Percentiles rank a stretch among this genome's conserved stretches.
phyloP scores from a whole-genome alignment of 1,140 invertebrate genomes.

The Scaptomyza pallida region DNA sequence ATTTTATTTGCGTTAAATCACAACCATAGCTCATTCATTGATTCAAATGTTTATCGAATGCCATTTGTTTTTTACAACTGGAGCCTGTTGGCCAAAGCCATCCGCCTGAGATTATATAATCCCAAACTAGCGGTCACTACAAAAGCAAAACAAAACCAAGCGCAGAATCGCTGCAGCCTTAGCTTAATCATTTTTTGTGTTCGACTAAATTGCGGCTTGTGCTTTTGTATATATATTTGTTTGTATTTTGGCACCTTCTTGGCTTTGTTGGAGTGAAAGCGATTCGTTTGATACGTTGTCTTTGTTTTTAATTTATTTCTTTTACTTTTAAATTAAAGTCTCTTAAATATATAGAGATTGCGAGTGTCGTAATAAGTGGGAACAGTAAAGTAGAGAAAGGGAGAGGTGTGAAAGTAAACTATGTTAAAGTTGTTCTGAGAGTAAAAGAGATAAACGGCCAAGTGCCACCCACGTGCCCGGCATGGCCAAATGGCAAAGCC shows the following conservation, averaged over 20 bases:
- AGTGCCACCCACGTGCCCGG: constrained; percentile 65
- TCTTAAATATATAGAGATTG: constrained; percentile 19
- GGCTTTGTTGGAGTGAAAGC: constrained; percentile 61
- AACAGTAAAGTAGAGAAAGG: neutral
- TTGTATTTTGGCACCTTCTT: constrained; percentile 68
- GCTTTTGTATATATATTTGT: constrained; percentile 28
- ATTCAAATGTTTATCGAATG: constrained; percentile 16
- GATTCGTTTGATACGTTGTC: constrained; percentile 10
- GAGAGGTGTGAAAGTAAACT: constrained; percentile 22
- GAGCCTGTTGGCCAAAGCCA: neutral
- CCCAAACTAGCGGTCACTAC: constrained; percentile 12
- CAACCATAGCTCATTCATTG: constrained; percentile 22
- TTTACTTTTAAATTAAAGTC: constrained; percentile 66
- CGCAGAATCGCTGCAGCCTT: constrained; percentile 12
- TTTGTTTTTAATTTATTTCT: too few species aligned
- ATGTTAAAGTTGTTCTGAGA: constrained; percentile 50
- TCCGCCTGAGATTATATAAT: constrained; percentile 34
- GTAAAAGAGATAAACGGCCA: constrained; percentile 10
- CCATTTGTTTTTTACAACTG: constrained; percentile 15
- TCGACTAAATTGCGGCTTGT: constrained; percentile 30
- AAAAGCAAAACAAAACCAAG: constrained; percentile 16
- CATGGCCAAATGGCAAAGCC: constrained; percentile 47
- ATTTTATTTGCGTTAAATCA: constrained; percentile 27
- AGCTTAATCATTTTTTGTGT: constrained; percentile 27
- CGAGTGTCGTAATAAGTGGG: constrained; percentile 62